Percentiles rank a stretch among this genome's conserved stretches.
phyloP scores from a whole-genome alignment of 2,797 vertebrate species.

The Anolis apletophallus region DNA sequence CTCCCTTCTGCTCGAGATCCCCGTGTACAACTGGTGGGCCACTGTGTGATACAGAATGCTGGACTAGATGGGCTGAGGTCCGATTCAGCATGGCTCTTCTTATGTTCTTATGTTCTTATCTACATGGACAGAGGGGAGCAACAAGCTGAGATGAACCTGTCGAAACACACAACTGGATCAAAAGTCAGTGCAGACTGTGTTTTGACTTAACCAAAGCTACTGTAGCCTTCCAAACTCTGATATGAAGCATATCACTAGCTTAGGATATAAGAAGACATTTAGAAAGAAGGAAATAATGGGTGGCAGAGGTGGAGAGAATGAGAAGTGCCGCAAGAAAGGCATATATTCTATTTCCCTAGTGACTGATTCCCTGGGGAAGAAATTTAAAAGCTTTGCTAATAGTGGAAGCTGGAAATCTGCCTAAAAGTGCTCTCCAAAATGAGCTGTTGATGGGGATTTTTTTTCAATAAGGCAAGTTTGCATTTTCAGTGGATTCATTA shows the following conservation, averaged over 20 bases:
- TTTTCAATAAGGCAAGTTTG: not conserved
- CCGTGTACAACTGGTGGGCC: too few relatives aligned
- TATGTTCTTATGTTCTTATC: too few relatives aligned
- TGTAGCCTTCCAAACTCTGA: not conserved
- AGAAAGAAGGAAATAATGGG: not conserved
- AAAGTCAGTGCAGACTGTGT: rapidly evolving
- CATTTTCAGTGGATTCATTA: slow-evolving; percentile 20
- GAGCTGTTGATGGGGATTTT: not conserved
- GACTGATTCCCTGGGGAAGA: slow-evolving; percentile 18
- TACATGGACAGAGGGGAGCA: not conserved
- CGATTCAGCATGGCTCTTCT: too few relatives aligned
- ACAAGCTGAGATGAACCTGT: slow-evolving; percentile 3
- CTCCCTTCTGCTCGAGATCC: too few relatives aligned
- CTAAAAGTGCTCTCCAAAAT: slow-evolving; percentile 33
- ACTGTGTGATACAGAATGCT: too few relatives aligned
- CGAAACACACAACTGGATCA: not conserved
- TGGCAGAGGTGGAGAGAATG: not conserved
- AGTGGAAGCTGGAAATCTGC: slow-evolving; percentile 13
- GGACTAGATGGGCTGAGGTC: too few relatives aligned
- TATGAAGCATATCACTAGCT: not conserved
- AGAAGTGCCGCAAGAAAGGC: not conserved
- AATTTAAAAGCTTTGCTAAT: slow-evolving; percentile 21
- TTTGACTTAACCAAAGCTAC: not conserved
- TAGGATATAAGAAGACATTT: not conserved
- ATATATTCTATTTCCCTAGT: slow-evolving; percentile 5